Base-by-base conservation (phyloP, 2,113 vertebrate species). In the Leuciscus idus region DNA sequence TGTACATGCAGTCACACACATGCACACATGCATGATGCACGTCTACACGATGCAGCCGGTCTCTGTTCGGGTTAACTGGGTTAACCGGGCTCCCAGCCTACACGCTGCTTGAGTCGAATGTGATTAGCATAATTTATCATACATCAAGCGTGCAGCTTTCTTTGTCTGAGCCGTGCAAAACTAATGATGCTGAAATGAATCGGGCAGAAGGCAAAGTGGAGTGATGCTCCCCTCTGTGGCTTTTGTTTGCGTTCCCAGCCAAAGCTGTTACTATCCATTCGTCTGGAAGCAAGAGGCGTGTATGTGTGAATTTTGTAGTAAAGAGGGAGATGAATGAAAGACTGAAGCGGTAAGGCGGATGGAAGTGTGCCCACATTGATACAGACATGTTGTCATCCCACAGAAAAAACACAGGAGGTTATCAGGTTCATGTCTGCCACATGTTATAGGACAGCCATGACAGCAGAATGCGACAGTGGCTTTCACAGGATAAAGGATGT, bases 71-170 rank as follows among this genome's bases (percentile, higher is more conserved):
- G 81, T 80, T 85, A 83, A 77, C 61, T 4, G 26, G 79, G 59
- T 81, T 64, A 80, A 81, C 23, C 23, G 78, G 19, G 50, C 33
- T 50, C n/a, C 19, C 62, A 64, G 62, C 84, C 83, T 82, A 85
- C 86, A 93, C 82, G 77, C 73, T 87, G 91, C 89, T 91, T 72
- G 84, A 57, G 85, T 89, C 89, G 90, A 87, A 93, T 93, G 88
- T 88, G 82, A 95, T 95, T 94, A 92, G 90, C 92, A 95, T 94
- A 91, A 91, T 91, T 93, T 89, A 87, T 87, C 89, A 91, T 92
- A 85, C 83, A 88, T 91, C 89, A 77, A 0, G 89, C 89, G 87
- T 74, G 39, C 87, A 81, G 89, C 85, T 89, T 66, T 62, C 92
- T 94, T 95, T 95, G 94, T 95, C 92, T 91, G 70, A 83, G 75